These are phyloP conservation scores for Chironex yamaguchii DNA, from an alignment of 30 jellyfish, hydroid and myxozoan species.

Conservation along the genomic window DNA sequence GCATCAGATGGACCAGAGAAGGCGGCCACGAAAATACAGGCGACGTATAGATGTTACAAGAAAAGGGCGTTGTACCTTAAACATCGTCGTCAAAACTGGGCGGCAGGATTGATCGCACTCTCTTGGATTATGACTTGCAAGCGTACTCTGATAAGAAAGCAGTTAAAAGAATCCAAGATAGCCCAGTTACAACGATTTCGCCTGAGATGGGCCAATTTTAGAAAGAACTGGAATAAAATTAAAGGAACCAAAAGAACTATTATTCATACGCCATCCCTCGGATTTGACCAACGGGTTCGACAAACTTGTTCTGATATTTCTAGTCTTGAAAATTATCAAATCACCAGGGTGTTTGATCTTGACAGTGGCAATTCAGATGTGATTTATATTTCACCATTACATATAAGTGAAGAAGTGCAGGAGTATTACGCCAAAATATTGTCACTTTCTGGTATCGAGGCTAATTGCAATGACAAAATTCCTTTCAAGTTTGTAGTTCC, in stretches of 20 bases:
- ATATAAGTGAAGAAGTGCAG: conserved; percentile 62
- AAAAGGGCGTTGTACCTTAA: conserved; percentile 59
- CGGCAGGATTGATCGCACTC: conserved; percentile 91
- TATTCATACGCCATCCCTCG: conserved; percentile 94
- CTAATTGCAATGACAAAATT: background rate
- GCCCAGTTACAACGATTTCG: conserved; percentile 65
- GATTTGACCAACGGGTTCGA: conserved; percentile 77
- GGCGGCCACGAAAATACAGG: conserved; percentile 92
- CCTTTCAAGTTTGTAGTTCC: background rate
- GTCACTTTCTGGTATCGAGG: background rate
- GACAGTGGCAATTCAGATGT: conserved; percentile 85
- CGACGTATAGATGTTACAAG: conserved; percentile 24
- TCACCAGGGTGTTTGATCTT: conserved; percentile 82
- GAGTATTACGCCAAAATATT: conserved; percentile 77
- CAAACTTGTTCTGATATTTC: conserved; percentile 60
- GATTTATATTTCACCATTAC: conserved; percentile 88
- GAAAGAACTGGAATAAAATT: conserved; percentile 64
- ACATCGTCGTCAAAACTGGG: conserved; percentile 84
- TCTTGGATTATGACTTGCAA: conserved; percentile 95
- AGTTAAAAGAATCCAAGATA: conserved; percentile 59
- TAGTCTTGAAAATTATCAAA: conserved; percentile 81
- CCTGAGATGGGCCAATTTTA: conserved; percentile 57
- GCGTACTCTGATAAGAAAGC: conserved; percentile 68
- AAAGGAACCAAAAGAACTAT: conserved; percentile 73
- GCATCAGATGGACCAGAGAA: conserved; percentile 89